A percentile compares a stretch with the other conserved stretches of the same genome.
These are phyloP conservation scores for Caiman crocodilus DNA, from an alignment of 2,797 vertebrate species.

Conservation along the genomic window DNA sequence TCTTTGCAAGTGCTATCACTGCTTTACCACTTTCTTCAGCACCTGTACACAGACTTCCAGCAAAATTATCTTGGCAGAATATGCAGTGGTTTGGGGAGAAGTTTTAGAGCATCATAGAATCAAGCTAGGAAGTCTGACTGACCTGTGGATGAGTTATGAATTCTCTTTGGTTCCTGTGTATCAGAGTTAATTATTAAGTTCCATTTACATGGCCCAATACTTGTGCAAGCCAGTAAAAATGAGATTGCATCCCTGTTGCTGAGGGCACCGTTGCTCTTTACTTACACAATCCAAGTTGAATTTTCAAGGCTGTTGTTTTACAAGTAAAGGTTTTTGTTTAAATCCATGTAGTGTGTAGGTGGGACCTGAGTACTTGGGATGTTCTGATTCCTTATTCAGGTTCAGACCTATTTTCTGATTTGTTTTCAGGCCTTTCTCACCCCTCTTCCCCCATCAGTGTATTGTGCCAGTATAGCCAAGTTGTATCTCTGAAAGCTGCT, in stretches of 20 bases:
- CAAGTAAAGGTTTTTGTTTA: neutral
- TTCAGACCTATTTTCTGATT: neutral
- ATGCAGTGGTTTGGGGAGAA: neutral
- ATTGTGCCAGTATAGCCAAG: neutral
- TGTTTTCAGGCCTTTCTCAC: neutral
- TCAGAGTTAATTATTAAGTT: neutral
- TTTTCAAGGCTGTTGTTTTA: neutral
- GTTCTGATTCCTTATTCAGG: neutral
- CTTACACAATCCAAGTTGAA: neutral
- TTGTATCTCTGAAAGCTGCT: neutral
- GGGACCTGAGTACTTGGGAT: rapidly evolving
- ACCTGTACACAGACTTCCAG: neutral
- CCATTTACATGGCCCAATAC: neutral
- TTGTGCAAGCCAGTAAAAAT: neutral
- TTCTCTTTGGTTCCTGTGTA: neutral
- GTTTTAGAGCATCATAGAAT: neutral
- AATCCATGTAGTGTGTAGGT: rapidly evolving
- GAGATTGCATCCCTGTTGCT: neutral
- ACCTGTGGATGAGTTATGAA: neutral
- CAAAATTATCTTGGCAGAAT: neutral
- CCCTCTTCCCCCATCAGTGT: neutral
- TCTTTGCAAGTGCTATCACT: neutral
- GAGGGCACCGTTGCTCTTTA: neutral
- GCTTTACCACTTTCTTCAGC: neutral
- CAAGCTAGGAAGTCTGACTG: neutral